A percentile compares a stretch with the other conserved stretches of the same genome.
These are phyloP conservation scores for Sterna hirundo DNA, from an alignment of 2,113 vertebrate genomes.

Conservation along the genomic window DNA sequence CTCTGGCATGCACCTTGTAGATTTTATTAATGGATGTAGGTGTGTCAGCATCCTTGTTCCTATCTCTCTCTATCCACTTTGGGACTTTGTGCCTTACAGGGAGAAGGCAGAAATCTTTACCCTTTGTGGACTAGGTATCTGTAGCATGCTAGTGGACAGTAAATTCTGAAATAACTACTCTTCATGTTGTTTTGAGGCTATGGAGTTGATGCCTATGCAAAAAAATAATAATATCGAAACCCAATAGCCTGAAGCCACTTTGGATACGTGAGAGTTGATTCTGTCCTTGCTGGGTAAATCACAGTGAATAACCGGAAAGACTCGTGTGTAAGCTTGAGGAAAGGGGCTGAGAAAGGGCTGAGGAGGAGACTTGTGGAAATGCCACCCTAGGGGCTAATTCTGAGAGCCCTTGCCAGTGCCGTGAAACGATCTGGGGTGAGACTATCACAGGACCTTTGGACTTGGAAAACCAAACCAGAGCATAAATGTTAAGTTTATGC, in stretches of 20 bases:
- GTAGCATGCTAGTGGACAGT: neutral
- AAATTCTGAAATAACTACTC: neutral
- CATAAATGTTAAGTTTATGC: neutral
- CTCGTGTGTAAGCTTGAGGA: neutral
- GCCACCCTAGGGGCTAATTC: neutral
- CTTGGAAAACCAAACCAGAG: neutral
- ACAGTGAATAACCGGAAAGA: neutral
- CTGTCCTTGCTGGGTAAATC: neutral
- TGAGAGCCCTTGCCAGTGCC: neutral
- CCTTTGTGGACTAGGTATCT: neutral
- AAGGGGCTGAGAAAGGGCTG: neutral
- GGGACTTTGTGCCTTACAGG: neutral
- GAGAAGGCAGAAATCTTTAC: neutral
- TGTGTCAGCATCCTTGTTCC: neutral
- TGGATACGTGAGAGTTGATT: neutral
- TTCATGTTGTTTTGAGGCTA: neutral
- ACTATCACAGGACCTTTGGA: neutral
- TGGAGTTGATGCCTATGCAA: neutral
- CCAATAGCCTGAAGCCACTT: neutral
- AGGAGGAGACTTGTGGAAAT: neutral
- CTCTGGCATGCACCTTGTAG: accelerated
- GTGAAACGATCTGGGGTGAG: neutral
- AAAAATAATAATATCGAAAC: neutral
- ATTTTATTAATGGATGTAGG: neutral
- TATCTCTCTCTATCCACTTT: neutral